These are phyloP conservation scores for Goniozus legneri DNA, from an alignment of 1,140 invertebrate species.

Conservation along the genomic window DNA sequence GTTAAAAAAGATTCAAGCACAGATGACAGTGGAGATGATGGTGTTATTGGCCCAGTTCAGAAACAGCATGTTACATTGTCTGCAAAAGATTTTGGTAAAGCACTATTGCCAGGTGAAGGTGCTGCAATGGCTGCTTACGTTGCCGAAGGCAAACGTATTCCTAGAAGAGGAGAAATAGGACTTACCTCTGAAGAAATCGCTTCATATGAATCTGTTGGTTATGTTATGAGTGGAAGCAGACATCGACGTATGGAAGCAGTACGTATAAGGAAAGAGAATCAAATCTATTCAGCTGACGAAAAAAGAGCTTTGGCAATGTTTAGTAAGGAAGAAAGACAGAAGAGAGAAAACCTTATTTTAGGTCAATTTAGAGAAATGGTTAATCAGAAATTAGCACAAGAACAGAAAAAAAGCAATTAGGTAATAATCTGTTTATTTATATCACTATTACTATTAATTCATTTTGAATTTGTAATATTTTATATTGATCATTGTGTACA, in stretches of 20 bases:
- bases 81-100: slow-evolving; percentile 82
- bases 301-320: slow-evolving; percentile 97
- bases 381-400: slow-evolving; percentile 62
- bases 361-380: slow-evolving; percentile 94
- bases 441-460: too few species aligned
- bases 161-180: slow-evolving; percentile 97
- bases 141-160: slow-evolving; percentile 97
- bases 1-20: slow-evolving; percentile 37
- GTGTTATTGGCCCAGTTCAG: slow-evolving; percentile 65
- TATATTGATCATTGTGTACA: too few species aligned
- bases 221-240: slow-evolving; percentile 97
- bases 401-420: slow-evolving; percentile 49
- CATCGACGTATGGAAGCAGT: slow-evolving; percentile 99
- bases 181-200: slow-evolving; percentile 95
- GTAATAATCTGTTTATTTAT: too few species aligned
- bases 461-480: too few species aligned
- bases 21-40: slow-evolving; percentile 58
- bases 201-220: slow-evolving; percentile 90
- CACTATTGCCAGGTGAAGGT: slow-evolving; percentile 90
- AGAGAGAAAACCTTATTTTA: slow-evolving; percentile 93
- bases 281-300: slow-evolving; percentile 99
- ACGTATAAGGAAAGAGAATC: slow-evolving; percentile 98
- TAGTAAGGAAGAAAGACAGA: slow-evolving; percentile 94
- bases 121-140: slow-evolving; percentile 98
- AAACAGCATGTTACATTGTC: slow-evolving; percentile 70